These are phyloP conservation scores for Etheostoma perlongum DNA, from an alignment of 2,797 vertebrate species.

Conservation along the genomic window DNA sequence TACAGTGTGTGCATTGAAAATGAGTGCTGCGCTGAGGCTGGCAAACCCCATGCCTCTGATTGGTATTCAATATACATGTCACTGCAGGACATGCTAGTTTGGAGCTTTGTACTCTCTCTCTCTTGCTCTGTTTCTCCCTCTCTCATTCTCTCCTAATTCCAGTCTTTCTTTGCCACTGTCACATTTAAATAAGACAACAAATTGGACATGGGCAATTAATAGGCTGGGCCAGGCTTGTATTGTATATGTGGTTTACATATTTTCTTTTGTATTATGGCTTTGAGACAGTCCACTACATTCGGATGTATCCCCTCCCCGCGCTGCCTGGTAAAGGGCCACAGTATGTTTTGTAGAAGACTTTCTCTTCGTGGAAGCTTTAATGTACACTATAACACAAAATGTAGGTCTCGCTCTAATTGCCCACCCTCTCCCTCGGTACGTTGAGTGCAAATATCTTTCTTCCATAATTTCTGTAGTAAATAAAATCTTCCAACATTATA, in stretches of 20 bases:
- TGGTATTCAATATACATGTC: conserved; percentile 96
- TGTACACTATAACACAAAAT: conserved; percentile 5
- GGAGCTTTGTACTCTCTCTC: conserved; percentile 75
- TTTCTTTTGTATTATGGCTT: conserved; percentile 36
- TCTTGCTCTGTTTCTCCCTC: conserved; percentile 26
- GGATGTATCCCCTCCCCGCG: conserved; percentile 23
- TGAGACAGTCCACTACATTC: conserved; percentile 33
- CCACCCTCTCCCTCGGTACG: background rate
- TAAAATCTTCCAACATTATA: conserved; percentile 33
- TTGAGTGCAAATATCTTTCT: background rate
- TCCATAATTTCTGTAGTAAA: conserved; percentile 33
- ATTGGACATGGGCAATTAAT: conserved; percentile 66
- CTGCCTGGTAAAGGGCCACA: conserved; percentile 27
- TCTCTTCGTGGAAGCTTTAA: conserved; percentile 18
- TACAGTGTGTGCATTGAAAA: conserved; percentile 96
- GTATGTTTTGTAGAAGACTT: conserved; percentile 28
- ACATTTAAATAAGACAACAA: conserved; percentile 46
- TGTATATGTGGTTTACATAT: conserved; percentile 44
- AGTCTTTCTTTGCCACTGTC: conserved; percentile 49
- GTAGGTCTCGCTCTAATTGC: conserved; percentile 28
- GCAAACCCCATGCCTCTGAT: conserved; percentile 90
- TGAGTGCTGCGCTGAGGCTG: conserved; percentile 90
- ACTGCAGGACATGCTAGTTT: conserved; percentile 89
- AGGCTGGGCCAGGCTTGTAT: conserved; percentile 23
- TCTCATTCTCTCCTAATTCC: conserved; percentile 57